Base-by-base conservation (phyloP, 2,888 invertebrate genomes). In the Bombylius discolor region DNA sequence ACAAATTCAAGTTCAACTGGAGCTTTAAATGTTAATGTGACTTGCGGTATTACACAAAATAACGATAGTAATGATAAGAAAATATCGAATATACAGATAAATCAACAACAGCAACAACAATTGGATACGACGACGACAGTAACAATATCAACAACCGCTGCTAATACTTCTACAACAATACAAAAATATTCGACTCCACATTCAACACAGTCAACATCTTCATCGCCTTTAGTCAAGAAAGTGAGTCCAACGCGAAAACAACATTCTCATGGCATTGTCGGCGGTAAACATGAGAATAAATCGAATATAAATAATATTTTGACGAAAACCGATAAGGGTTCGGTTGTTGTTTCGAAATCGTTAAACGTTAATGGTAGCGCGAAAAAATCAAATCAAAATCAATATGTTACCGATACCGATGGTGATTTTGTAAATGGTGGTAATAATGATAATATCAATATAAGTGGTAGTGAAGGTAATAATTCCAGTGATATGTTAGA, bases 381-480 rank as follows among this genome's bases (percentile, higher is more conserved):
- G 33, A 56, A 57, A 55, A 59, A 59, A 44, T 51, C 52, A 47
- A 48, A 47, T 36, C 52, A 57, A 11, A 42, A 42, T 14, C 23
- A 48, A 12, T 52, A 45, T 46, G 53, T 50, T 46, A n/a, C 58
- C 45, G 50, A 53, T 33, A 46, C 31, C 5, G 31, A 51, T 45
- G 52, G 34, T 34, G 50, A 55, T 5, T 33, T 49, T 50, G 44
- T 51, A 31, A 33, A 47, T 13, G 12, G 11, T 42, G 11, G 39
- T 42, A 11, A 23, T 23, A 23, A 42, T 42, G 39, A 42, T 42
- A 42, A 42, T 11, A 11, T 11, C 11, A 11, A 11, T 11, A 42
- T 42, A 1, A 42, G 11, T 42, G 39, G 1, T 42, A 11, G 11
- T 47, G 31, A 83, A 85, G 81, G 74, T 87, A 60, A 83, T 80